These are phyloP conservation scores for Rutilus rutilus DNA, from an alignment of 2,113 vertebrate species.

Conservation along the genomic window DNA sequence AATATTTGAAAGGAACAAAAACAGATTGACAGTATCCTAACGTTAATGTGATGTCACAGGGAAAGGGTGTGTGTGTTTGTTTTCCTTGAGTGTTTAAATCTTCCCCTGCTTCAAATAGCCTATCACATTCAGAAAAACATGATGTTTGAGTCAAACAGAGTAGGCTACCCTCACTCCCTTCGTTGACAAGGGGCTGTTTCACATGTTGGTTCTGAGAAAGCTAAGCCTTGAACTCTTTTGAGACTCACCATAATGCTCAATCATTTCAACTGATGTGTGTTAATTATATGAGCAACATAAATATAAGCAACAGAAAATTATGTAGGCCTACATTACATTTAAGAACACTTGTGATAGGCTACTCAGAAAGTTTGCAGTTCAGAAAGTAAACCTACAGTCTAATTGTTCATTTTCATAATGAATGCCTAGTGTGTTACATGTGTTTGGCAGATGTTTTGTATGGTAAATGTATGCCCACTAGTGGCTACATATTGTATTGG, in stretches of 20 bases:
- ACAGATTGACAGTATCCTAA: neutral
- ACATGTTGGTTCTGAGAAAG: neutral
- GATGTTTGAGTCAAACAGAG: neutral
- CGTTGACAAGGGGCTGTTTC: neutral
- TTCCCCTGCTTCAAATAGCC: neutral
- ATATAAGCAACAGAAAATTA: neutral
- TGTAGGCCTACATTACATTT: neutral
- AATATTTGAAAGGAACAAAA: neutral
- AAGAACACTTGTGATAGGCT: neutral
- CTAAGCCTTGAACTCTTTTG: neutral
- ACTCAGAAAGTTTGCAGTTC: no score
- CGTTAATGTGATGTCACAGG: neutral
- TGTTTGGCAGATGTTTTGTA: neutral
- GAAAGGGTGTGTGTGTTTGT: neutral
- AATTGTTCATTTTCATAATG: neutral
- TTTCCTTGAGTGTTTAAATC: neutral
- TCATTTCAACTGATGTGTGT: neutral
- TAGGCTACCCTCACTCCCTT: no score
- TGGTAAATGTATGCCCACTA: conserved; percentile 19
- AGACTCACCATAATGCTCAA: neutral
- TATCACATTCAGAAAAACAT: neutral
- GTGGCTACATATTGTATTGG: neutral
- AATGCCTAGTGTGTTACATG: neutral
- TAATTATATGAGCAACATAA: neutral
- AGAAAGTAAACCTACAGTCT: neutral